These are phyloP conservation scores for Diarsia brunnea DNA, from an alignment of 2,888 invertebrate species.

Conservation along the genomic window DNA sequence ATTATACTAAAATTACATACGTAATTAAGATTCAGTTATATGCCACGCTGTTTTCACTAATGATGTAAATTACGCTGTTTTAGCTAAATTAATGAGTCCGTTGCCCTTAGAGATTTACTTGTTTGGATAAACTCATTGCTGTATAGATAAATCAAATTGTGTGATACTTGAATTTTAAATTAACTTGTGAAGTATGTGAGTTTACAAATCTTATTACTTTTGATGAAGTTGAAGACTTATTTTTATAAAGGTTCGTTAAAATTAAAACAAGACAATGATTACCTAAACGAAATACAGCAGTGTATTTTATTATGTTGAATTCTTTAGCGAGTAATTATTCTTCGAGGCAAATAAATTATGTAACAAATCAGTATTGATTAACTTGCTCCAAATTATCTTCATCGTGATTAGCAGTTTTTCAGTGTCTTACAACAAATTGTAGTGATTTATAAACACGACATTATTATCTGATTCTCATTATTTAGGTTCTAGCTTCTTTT, in stretches of 20 bases:
- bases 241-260: background rate
- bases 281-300: background rate
- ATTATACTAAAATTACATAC: slow-evolving; percentile 48
- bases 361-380: slow-evolving; percentile 52
- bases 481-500: slow-evolving; percentile 39
- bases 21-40: slow-evolving; percentile 56
- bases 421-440: slow-evolving; percentile 45
- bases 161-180: background rate
- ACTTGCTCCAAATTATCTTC: slow-evolving; percentile 46
- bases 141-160: slow-evolving; percentile 24
- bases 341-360: slow-evolving; percentile 43
- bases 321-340: slow-evolving; percentile 34
- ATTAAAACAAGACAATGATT: background rate
- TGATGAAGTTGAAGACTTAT: background rate
- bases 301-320: slow-evolving; percentile 4
- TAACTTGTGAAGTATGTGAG: background rate
- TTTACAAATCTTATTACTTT: background rate
- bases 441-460: slow-evolving; percentile 55
- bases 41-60: slow-evolving; percentile 43
- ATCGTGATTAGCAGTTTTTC: slow-evolving; percentile 43
- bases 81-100: slow-evolving; percentile 40
- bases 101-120: slow-evolving; percentile 29
- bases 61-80: slow-evolving; percentile 44
- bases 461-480: slow-evolving; percentile 53
- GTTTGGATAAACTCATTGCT: slow-evolving; percentile 15